These are phyloP conservation scores for Camponotus vicinus DNA, from an alignment of 1,140 invertebrate species.

Conservation along the genomic window DNA sequence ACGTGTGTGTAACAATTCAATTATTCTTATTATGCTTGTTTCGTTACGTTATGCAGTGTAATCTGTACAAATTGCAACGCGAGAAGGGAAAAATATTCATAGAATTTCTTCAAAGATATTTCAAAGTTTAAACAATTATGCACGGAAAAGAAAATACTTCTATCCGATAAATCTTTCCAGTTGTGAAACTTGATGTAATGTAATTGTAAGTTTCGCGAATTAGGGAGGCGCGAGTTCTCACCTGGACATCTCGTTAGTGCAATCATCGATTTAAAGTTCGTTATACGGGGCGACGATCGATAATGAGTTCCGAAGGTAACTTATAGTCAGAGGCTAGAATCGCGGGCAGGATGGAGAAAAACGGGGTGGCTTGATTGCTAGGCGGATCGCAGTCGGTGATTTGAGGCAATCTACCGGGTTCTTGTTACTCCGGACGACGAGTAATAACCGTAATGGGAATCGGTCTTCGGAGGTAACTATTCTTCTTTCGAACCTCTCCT, in stretches of 20 bases:
- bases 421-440: slow-evolving; percentile 82
- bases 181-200: slow-evolving; percentile 34
- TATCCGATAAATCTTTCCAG: slow-evolving; percentile 8
- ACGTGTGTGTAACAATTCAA: background rate
- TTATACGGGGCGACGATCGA: slow-evolving; percentile 77
- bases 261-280: slow-evolving; percentile 82
- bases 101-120: background rate
- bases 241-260: slow-evolving; percentile 74
- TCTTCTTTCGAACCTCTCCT: slow-evolving; percentile 74
- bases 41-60: background rate
- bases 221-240: slow-evolving; percentile 51
- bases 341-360: slow-evolving; percentile 72
- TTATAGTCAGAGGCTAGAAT: slow-evolving; percentile 72
- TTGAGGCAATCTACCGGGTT: slow-evolving; percentile 83
- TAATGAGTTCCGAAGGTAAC: slow-evolving; percentile 69
- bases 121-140: background rate
- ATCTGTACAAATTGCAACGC: background rate
- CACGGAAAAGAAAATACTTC: background rate
- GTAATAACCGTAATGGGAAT: slow-evolving; percentile 82
- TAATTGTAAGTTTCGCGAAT: slow-evolving; percentile 49
- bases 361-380: slow-evolving; percentile 79
- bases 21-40: background rate
- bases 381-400: slow-evolving; percentile 82
- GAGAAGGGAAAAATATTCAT: background rate
- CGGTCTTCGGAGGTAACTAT: slow-evolving; percentile 74